Evolutionary conservation across 2,888 invertebrate genomes (phyloP), one percentile per base, ranked within the genome.

Genomic region (Apodemia hepburni): DNA sequence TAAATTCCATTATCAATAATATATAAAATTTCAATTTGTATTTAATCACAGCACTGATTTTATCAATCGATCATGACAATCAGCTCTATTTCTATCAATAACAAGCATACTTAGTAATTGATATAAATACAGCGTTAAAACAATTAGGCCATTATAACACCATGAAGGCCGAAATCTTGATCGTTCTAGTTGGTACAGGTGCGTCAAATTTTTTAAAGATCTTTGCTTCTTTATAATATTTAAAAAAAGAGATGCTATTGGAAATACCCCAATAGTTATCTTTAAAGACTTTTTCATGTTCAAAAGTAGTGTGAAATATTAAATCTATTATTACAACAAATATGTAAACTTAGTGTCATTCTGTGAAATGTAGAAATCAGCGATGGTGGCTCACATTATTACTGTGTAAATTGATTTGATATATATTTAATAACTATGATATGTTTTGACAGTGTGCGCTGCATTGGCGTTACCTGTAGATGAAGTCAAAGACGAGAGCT

Each of bases 401-500:
- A 15, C 4, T 11, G 12, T 11, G 12, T 4, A 45, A 9, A 3
- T 11, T 11, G 12, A 11, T 11, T 1, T 45, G 1, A 45, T 9
- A 0, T 9, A n/a, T 45, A 45, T 11, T 45, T 45, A 5, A 15
- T 15, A n/a, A 6, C n/a, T 47, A 47, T 6, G 17, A 6, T 47
- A 47, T 49, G 8, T 18, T 51, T 51, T 51, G 11, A 51, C 22
- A 51, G 51, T 51, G 22, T 51, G 22, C 51, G 51, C 22, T 51
- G 22, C 51, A 51, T 22, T 51, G 22, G 51, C 51, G 51, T 51
- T 51, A 22, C 51, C 51, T 12, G 22, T 51, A 22, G 51, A 51
- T 5, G 51, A 51, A 51, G 12, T 51, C 22, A 51, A 9, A 51
- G 51, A 18, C 5, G 12, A 51, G 22, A 27, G 1, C 18, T 22